These are phyloP conservation scores for Coptodon bakossiorum DNA, from an alignment of 2,113 vertebrate species.

Conservation along the genomic window DNA sequence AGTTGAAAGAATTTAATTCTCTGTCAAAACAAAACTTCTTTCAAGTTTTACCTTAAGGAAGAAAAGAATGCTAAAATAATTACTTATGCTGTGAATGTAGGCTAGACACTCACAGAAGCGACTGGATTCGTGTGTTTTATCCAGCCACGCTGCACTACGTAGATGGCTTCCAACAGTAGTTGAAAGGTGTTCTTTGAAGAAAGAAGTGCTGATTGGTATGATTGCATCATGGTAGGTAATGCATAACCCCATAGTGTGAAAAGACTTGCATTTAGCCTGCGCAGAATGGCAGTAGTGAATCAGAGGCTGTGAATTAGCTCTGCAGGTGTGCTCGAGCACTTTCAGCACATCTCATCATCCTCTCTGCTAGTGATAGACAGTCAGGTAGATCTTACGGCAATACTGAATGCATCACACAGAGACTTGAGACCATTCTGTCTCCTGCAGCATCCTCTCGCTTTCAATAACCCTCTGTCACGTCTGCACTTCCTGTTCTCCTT, in stretches of 20 bases:
- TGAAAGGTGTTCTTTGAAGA: slow-evolving; percentile 26
- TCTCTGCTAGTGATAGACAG: slow-evolving; percentile 51
- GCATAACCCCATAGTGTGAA: slow-evolving; percentile 15
- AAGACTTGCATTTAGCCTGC: slow-evolving; percentile 31
- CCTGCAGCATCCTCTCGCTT: slow-evolving; percentile 4
- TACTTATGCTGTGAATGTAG: background rate
- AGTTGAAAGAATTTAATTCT: background rate
- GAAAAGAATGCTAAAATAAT: background rate
- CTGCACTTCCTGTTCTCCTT: background rate
- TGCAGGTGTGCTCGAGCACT: slow-evolving; percentile 51
- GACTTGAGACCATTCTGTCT: slow-evolving; percentile 22
- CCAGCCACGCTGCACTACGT: background rate
- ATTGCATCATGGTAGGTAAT: slow-evolving; percentile 34
- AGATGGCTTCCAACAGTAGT: background rate
- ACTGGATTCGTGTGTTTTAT: background rate
- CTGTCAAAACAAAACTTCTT: background rate
- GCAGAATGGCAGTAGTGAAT: slow-evolving; percentile 24
- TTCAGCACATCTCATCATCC: slow-evolving; percentile 65
- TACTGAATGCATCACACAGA: slow-evolving; percentile 26
- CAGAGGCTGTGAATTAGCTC: slow-evolving; percentile 60
- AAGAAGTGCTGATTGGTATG: slow-evolving; percentile 51
- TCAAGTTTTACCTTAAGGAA: background rate
- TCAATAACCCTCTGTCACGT: slow-evolving; percentile 13
- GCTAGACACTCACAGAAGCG: background rate
- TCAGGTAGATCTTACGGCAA: slow-evolving; percentile 15